phyloP scores from a whole-genome alignment of 2,797 vertebrate genomes.

The Ctenopoma kingsleyae region DNA sequence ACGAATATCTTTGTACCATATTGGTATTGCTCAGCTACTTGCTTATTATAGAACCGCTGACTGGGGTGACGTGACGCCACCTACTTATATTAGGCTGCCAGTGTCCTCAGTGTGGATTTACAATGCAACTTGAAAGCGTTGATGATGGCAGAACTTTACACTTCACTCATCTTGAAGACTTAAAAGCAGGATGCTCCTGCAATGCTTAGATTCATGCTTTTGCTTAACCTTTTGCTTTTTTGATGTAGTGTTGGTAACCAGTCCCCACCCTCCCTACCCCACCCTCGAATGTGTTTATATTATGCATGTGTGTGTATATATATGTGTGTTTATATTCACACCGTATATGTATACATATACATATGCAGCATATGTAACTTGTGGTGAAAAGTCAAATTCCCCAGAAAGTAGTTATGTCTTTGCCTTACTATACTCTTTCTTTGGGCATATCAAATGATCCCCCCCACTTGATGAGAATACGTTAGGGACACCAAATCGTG shows the following conservation, averaged over 20 bases:
- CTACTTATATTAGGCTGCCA: slow-evolving; percentile 80
- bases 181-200: slow-evolving; percentile 69
- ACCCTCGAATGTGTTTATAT: slow-evolving; percentile 87
- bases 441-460: slow-evolving; percentile 74
- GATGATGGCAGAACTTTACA: slow-evolving; percentile 66
- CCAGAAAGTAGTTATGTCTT: slow-evolving; percentile 82
- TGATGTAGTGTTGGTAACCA: slow-evolving; percentile 85
- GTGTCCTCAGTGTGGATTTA: slow-evolving; percentile 84
- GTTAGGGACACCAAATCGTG: slow-evolving; percentile 46
- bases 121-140: slow-evolving; percentile 69
- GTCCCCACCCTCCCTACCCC: slow-evolving; percentile 57
- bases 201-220: slow-evolving; percentile 81
- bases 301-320: slow-evolving; percentile 89
- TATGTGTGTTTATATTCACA: slow-evolving; percentile 89
- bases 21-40: slow-evolving; percentile 89
- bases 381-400: slow-evolving; percentile 80
- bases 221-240: slow-evolving; percentile 78
- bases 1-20: slow-evolving; percentile 90
- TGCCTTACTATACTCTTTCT: slow-evolving; percentile 83
- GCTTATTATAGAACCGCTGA: slow-evolving; percentile 82
- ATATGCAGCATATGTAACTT: slow-evolving; percentile 86
- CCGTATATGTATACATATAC: slow-evolving; percentile 88
- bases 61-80: slow-evolving; percentile 75
- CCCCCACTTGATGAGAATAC: slow-evolving; percentile 38
- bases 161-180: slow-evolving; percentile 68